Evolutionary conservation across 2,888 invertebrate genomes (phyloP), one percentile per base, ranked within the genome.

Genomic region (Spilarctia lutea): DNA sequence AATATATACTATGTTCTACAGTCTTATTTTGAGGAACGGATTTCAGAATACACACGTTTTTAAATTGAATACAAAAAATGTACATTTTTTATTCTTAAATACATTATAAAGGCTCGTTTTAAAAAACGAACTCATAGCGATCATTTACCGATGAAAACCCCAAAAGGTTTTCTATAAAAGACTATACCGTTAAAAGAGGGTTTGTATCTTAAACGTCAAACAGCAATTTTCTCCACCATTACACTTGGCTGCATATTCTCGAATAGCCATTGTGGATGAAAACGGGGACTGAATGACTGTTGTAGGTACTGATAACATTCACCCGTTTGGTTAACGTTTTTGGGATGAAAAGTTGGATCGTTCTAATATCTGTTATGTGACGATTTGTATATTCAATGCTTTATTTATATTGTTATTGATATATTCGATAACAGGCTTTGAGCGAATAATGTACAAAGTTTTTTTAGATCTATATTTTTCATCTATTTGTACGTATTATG

Each of bases 181-280:
- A 81, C 75, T 73, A 75, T n/a, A 39, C 48, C 39, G 63, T n/a
- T 33, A 35, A 69, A 76, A 75, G 68, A 13, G 39, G 52, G 52
- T 68, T 65, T 78, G 74, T 81, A 77, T 81, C 73, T 78, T 71
- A 73, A 74, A 77, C 79, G 74, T 83, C 80, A 83, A 81, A 82
- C 77, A 80, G 83, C 83, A 82, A 86, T 89, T 88, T 88, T 88
- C 83, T 77, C 74, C 72, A 65, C 81, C 81, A 82, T 86, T 87
- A 80, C 87, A 85, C 86, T 72, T 78, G 80, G 77, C 72, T 81
- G 85, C 76, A 71, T 81, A 77, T 76, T 76, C 74, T 75, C 70
- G 71, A 75, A 79, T 75, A 75, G 70, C 63, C 73, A 75, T 79
- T 80, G 71, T 35, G 69, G 78, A 71, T 76, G 72, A 75, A 71